A percentile compares a stretch with the other conserved stretches of the same genome.
phyloP scores from a whole-genome alignment of 1,140 invertebrate genomes.

The Nymphalis io region DNA sequence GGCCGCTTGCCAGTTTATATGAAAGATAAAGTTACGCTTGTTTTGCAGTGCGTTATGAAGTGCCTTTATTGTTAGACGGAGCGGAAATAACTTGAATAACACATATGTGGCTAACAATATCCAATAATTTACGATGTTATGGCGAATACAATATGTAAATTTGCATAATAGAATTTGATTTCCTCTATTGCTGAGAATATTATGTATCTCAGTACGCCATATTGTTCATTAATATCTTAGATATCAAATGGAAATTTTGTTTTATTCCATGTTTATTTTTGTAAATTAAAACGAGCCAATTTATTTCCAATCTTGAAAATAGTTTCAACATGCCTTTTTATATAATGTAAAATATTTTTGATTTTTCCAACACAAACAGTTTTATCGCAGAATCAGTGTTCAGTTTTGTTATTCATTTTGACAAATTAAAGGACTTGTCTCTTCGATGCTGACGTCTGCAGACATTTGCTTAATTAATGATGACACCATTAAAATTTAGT shows the following conservation, averaged over 20 bases:
- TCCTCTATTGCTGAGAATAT: neutral
- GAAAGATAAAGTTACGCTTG: constrained; percentile 18
- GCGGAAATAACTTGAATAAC: constrained; percentile 15
- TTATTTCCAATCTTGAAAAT: no score
- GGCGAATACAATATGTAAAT: neutral
- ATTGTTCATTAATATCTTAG: no score
- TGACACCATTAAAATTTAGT: no score
- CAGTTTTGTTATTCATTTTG: neutral
- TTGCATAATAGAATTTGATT: neutral
- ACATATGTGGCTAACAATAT: neutral
- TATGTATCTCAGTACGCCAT: no score
- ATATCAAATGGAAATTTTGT: no score
- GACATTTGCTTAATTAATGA: no score
- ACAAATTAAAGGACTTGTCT: no score
- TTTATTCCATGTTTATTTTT: no score
- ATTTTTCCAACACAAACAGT: neutral
- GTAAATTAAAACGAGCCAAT: no score
- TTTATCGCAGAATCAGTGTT: neutral
- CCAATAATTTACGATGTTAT: neutral
- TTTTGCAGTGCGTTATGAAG: constrained; percentile 6
- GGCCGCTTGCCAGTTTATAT: constrained; percentile 19
- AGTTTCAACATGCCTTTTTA: no score
- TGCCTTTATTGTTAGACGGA: constrained; percentile 9
- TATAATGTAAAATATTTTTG: neutral
- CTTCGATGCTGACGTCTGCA: no score